Evolutionary conservation across 2,113 vertebrate species (phyloP), one percentile per base, ranked within the genome.

Genomic region (Holacanthus passer): DNA sequence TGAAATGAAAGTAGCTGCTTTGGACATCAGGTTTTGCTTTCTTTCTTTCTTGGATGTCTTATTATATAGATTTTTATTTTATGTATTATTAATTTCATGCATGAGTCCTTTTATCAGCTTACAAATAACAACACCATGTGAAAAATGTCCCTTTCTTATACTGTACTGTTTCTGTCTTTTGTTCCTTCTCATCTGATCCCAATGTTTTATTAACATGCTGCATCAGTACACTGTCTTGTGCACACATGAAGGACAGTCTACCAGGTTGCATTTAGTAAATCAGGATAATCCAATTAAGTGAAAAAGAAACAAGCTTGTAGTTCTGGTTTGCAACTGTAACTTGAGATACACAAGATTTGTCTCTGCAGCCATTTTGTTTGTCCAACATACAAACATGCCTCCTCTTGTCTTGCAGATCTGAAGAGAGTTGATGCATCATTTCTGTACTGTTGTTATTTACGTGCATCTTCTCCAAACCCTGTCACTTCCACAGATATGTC

Each of bases 341-440:
- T 52, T 65, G 43, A 52, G 27, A 71, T 29, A 53, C 20, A 56
- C 1, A 14, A 62, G 4, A 63, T 32, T n/a, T 58, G 12, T 48
- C 52, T 53, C 24, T 70, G 59, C 24, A 72, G 64, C 69, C 52
- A 75, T 79, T 83, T 83, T 55, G 73, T 60, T 71, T 43, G 24
- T 52, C 16, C 24, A 79, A 35, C 19, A 81, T 65, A 68, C 24
- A 35, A 56, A 63, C 35, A 48, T 22, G 12, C 37, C 17, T 55
- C 14, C 17, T 24, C 37, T 58, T 37, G 22, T 75, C 29, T 64
- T 39, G 24, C 37, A 71, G 20, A 65, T 74, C 50, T 77, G 37
- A 63, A 37, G 12, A 62, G 0, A 68, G 7, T 17, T 31, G 31
- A 37, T 65, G 63, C 31, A 39, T 69, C 11, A 22, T 66, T 32